phyloP scores from a whole-genome alignment of 2,888 invertebrate genomes.

The Brachypalpus laphriformis region DNA sequence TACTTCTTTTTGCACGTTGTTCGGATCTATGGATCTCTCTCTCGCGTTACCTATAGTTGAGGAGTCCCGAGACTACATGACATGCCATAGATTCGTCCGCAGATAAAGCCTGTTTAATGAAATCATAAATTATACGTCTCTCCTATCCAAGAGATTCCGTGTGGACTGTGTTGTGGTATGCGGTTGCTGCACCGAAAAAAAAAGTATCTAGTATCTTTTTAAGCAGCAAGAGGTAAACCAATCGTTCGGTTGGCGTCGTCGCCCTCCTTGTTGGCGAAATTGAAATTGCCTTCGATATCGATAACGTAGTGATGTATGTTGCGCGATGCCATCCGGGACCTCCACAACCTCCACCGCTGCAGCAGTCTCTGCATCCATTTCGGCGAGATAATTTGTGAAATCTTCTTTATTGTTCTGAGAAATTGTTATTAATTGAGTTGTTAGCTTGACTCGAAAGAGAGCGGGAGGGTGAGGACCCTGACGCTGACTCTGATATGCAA shows the following conservation, averaged over 20 bases:
- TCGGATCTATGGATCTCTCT: slow-evolving; percentile 71
- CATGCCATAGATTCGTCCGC: slow-evolving; percentile 80
- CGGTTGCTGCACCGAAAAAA: slow-evolving; percentile 44
- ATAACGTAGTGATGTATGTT: slow-evolving; percentile 74
- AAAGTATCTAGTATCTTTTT: slow-evolving; percentile 17
- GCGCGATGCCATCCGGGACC: slow-evolving; percentile 57
- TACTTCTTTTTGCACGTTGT: slow-evolving; percentile 75
- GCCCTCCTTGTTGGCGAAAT: slow-evolving; percentile 70
- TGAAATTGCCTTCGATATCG: slow-evolving; percentile 74
- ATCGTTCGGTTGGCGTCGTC: slow-evolving; percentile 55
- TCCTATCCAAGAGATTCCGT: slow-evolving; percentile 68
- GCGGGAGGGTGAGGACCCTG: not conserved
- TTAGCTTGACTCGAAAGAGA: slow-evolving; percentile 70
- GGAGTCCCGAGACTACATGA: slow-evolving; percentile 75
- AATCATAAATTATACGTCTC: slow-evolving; percentile 80
- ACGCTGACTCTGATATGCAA: slow-evolving; percentile 62
- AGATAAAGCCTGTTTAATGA: slow-evolving; percentile 82
- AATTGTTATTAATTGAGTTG: slow-evolving; percentile 83
- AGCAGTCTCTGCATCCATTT: slow-evolving; percentile 36
- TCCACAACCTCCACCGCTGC: not conserved
- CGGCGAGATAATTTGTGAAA: slow-evolving; percentile 72
- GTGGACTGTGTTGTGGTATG: slow-evolving; percentile 39
- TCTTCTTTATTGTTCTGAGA: slow-evolving; percentile 80
- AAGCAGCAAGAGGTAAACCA: slow-evolving; percentile 50
- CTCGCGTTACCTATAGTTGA: slow-evolving; percentile 30